Conservation (phyloP, 2,888 invertebrate genomes). For the Acanthosoma haemorrhoidale region DNA sequence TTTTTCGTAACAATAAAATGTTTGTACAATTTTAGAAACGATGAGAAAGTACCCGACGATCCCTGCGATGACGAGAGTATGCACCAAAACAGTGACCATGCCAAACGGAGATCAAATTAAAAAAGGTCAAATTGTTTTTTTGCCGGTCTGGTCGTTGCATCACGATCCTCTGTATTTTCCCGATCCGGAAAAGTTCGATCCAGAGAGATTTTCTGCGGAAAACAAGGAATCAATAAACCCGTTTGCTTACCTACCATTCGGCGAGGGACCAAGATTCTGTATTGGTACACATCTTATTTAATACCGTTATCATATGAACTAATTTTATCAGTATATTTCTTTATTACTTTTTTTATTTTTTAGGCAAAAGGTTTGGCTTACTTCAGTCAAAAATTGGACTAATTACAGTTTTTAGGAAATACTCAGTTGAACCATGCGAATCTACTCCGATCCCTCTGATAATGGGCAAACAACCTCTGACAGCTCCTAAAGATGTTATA, state of each 20-base stretch:
- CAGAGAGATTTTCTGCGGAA: slow-evolving; percentile 43
- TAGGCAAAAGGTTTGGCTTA: slow-evolving; percentile 33
- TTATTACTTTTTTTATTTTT: neutral
- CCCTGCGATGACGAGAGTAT: slow-evolving; percentile 44
- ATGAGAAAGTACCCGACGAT: slow-evolving; percentile 49
- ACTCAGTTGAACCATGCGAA: slow-evolving; percentile 12
- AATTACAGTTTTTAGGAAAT: slow-evolving; percentile 26
- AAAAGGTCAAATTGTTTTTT: slow-evolving; percentile 41
- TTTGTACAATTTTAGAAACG: slow-evolving; percentile 45
- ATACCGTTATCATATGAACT: too few relatives aligned
- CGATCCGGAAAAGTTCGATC: slow-evolving; percentile 44
- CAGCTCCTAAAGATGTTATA: neutral
- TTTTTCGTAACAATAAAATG: neutral
- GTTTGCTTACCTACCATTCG: slow-evolving; percentile 54
- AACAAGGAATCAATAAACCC: slow-evolving; percentile 50
- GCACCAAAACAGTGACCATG: slow-evolving; percentile 41
- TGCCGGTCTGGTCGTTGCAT: slow-evolving; percentile 44
- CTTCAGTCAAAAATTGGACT: slow-evolving; percentile 37
- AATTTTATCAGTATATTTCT: too few relatives aligned
- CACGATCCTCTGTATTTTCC: slow-evolving; percentile 44
- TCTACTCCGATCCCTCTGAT: neutral
- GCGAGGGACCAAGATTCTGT: slow-evolving; percentile 55
- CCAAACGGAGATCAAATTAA: slow-evolving; percentile 40
- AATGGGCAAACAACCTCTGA: neutral
- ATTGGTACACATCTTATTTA: slow-evolving; percentile 48